These are phyloP conservation scores for Wiebesia pumilae DNA, from an alignment of 1,140 invertebrate species.

Conservation along the genomic window DNA sequence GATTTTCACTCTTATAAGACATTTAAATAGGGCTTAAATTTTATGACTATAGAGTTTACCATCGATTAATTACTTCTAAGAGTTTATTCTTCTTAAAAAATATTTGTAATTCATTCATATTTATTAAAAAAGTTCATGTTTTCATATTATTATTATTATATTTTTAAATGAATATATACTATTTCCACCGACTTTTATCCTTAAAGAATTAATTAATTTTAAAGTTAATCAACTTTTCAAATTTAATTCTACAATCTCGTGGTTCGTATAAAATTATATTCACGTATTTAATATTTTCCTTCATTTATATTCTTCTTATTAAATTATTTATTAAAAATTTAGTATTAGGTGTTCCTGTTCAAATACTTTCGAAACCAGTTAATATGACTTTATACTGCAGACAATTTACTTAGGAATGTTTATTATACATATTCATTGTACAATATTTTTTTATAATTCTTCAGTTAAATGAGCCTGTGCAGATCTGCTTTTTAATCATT, in stretches of 20 bases:
- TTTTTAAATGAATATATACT: neutral
- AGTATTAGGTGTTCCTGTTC: neutral
- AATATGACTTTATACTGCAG: neutral
- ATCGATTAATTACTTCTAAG: neutral
- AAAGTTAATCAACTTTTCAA: neutral
- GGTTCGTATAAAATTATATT: neutral
- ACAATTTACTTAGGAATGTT: neutral
- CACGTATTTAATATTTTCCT: neutral
- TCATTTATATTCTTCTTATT: neutral
- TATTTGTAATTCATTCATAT: neutral
- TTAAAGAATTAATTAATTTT: neutral
- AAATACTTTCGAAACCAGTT: neutral
- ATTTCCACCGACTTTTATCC: neutral
- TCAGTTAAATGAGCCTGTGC: neutral
- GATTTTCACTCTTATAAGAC: neutral
- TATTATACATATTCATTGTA: neutral
- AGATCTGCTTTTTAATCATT: neutral
- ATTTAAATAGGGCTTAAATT: neutral
- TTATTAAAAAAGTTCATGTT: neutral
- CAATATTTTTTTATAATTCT: neutral
- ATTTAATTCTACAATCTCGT: neutral
- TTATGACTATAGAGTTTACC: neutral
- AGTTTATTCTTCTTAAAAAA: neutral
- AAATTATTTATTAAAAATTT: neutral
- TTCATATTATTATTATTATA: neutral